Percentiles rank a stretch among this genome's conserved stretches.
These are phyloP conservation scores for Galeopterus variegatus DNA, from an alignment of 2,113 vertebrate species.

Conservation along the genomic window DNA sequence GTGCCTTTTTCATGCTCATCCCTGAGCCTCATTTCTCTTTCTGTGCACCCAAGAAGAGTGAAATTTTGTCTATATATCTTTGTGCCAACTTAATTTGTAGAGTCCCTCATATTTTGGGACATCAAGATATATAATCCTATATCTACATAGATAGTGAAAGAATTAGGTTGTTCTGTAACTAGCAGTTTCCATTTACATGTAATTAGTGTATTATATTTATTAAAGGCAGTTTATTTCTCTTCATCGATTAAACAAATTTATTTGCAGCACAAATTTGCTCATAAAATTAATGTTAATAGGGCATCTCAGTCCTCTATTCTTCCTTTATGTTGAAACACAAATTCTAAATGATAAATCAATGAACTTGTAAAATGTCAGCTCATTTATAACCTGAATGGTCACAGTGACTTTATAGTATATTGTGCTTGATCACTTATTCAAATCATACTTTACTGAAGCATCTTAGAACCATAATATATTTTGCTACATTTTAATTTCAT, in stretches of 20 bases:
- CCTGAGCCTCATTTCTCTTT: not conserved
- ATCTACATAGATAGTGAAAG: not conserved
- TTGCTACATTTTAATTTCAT: conserved; percentile 36
- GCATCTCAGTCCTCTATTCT: not conserved
- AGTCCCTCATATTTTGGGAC: not conserved
- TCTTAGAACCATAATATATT: not conserved
- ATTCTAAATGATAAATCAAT: conserved; percentile 46
- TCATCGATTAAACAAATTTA: conserved; percentile 1
- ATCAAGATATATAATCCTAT: not conserved
- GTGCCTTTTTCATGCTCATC: not conserved
- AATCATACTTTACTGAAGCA: not conserved
- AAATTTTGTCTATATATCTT: not conserved
- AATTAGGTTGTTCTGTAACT: not conserved
- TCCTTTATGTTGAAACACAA: conserved; percentile 29
- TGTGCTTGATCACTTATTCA: not conserved
- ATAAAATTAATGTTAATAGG: not conserved
- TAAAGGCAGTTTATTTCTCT: conserved; percentile 44
- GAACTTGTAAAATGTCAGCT: not conserved
- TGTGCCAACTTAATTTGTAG: conserved; percentile 50
- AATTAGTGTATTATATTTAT: not conserved
- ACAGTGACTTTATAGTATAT: not conserved
- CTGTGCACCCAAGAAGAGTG: not conserved
- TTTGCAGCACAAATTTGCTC: conserved; percentile 22
- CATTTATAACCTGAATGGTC: not conserved
- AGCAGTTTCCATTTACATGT: not conserved